A percentile compares a stretch with the other conserved stretches of the same genome.
These are phyloP conservation scores for Macrotis lagotis DNA, from an alignment of 2,113 vertebrate species.

Conservation along the genomic window DNA sequence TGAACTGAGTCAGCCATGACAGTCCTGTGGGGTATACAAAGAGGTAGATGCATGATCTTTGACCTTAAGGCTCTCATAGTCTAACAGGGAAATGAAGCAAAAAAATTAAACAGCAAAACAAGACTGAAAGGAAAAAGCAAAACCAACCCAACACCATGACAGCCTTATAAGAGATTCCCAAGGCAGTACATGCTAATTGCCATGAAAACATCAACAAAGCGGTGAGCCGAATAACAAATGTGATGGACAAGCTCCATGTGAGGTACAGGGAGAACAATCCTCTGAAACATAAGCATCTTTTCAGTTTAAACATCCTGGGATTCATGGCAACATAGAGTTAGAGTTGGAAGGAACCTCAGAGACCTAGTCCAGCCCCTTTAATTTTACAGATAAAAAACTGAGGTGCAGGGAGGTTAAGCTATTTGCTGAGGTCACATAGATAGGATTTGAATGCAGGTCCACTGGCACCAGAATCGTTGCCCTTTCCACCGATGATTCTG, in stretches of 20 bases:
- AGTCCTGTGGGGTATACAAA: not conserved
- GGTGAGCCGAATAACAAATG: too few species aligned
- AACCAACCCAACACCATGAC: too few species aligned
- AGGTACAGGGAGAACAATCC: not conserved
- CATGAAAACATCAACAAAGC: not conserved
- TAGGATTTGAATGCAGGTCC: not conserved
- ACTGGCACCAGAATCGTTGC: not conserved
- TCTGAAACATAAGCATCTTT: not conserved
- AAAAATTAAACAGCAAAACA: conserved; percentile 20
- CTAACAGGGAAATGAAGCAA: conserved; percentile 27
- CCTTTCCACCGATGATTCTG: not conserved
- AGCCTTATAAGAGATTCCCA: not conserved
- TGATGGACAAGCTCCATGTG: not conserved
- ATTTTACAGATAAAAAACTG: not conserved
- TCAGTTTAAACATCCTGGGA: not conserved
- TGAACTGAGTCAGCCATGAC: not conserved
- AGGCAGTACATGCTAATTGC: not conserved
- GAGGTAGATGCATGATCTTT: conserved; percentile 10
- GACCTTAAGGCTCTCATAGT: conserved; percentile 2
- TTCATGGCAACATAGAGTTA: not conserved
- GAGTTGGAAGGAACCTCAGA: not conserved
- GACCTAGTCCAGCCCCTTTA: not conserved
- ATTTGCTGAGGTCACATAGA: not conserved
- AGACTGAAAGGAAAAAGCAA: not conserved
- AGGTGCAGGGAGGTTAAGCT: not conserved